Evolutionary conservation across 2,888 invertebrate genomes (phyloP), one percentile per base, ranked within the genome.

Genomic region (Pomacea canaliculata): DNA sequence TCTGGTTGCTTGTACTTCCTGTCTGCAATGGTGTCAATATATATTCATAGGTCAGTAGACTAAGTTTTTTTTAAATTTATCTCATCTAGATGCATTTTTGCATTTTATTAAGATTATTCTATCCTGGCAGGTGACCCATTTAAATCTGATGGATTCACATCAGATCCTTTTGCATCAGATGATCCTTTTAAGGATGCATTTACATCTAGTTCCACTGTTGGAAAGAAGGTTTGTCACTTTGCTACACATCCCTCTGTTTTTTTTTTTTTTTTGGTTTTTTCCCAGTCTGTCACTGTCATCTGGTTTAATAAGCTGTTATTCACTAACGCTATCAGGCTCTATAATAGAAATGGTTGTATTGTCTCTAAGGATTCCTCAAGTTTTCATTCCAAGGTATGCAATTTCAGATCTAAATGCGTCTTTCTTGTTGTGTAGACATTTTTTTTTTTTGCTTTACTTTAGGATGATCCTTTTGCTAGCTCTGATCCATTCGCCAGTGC

Each of bases 401-500:
- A 37, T 37, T 37, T 5, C 3, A 37, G 37, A 37, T 37, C 5
- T 37, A 37, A 37, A 37, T 37, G 51, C 8, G 49, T 23, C 46
- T n/a, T 68, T 48, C 59, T 70, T n/a, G 27, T n/a, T 23, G 7
- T 23, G 16, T 49, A 1, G 27, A 27, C 18, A 1, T 48, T 19
- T n/a, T 49, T 65, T 62, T 49, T 19, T 60, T 13, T 60, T 23
- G 19, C 5, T 71, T 19, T 23, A 18, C 27, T 81, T 73, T 78
- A 85, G 83, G 89, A 87, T 77, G 92, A 92, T 89, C 92, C 92
- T 27, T 92, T 93, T 88, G 95, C 95, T 92, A 95, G 88, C 90
- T 89, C 87, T 77, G 92, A 92, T 89, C 92, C 92, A 37, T 92
- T 93, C 88, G 95, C 95, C 92, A 95, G 94, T 92, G 82, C 83